Percentiles rank a stretch among this genome's conserved stretches.
Evolutionary conservation across 2,113 vertebrate genomes (phyloP).

Genomic region (Malurus cyaneus): DNA sequence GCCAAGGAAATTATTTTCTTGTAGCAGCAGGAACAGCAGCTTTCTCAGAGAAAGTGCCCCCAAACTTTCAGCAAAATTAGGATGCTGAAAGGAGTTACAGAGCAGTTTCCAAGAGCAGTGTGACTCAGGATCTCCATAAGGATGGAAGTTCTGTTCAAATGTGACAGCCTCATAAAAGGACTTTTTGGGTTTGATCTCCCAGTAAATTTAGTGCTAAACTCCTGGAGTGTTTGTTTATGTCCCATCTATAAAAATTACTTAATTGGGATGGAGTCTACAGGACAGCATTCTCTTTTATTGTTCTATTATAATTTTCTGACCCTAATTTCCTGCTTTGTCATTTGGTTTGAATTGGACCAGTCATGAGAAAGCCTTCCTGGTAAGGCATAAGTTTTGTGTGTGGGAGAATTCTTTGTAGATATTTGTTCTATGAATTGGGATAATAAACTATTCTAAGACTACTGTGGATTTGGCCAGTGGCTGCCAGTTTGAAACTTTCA

Average conservation of each 20-base stretch:
- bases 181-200: background rate
- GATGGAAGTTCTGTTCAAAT: background rate
- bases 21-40: constrained; percentile 15
- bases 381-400: background rate
- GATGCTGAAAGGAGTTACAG: background rate
- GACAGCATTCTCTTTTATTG: background rate
- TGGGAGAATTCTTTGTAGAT: background rate
- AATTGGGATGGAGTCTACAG: background rate
- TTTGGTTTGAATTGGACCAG: background rate
- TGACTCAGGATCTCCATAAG: background rate
- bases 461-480: background rate
- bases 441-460: background rate
- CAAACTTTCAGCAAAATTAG: background rate
- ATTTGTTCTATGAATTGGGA: background rate
- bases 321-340: constrained; percentile 25
- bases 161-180: background rate
- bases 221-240: background rate
- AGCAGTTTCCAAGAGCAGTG: background rate
- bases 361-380: constrained; percentile 2
- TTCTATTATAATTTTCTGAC: constrained; percentile 1
- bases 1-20: constrained; percentile 49
- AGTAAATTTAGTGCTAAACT: background rate
- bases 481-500: background rate
- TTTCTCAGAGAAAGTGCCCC: background rate
- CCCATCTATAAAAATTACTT: background rate